Conservation (phyloP, 2,888 invertebrate genomes). For the Lasioglossum morio region DNA sequence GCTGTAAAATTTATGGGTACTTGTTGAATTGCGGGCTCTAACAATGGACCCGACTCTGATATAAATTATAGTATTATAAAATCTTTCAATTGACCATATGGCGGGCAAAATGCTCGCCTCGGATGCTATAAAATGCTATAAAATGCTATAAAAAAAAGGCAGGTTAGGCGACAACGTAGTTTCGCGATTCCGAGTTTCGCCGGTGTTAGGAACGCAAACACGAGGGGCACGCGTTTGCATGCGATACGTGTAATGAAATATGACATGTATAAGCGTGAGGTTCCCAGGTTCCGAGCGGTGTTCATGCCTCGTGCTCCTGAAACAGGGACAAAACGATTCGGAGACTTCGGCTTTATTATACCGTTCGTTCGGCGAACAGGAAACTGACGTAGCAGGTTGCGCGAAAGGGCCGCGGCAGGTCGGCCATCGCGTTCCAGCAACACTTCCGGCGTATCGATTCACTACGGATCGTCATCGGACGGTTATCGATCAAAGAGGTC, state of each 20-base stretch:
- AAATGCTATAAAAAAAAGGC: too few relatives aligned
- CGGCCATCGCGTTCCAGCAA: neutral
- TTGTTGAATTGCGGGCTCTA: too few relatives aligned
- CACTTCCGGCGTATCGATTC: slow-evolving; percentile 40
- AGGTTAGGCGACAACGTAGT: too few relatives aligned
- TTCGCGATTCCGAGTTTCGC: slow-evolving; percentile 13
- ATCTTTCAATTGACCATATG: too few relatives aligned
- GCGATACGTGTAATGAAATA: slow-evolving; percentile 45
- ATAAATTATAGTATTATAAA: too few relatives aligned
- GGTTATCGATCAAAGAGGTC: slow-evolving; percentile 32
- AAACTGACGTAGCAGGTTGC: slow-evolving; percentile 25
- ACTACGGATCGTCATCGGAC: slow-evolving; percentile 9
- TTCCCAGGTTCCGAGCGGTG: neutral
- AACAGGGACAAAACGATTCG: slow-evolving; percentile 33
- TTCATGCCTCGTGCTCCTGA: slow-evolving; percentile 12
- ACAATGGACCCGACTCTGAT: too few relatives aligned
- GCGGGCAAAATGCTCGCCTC: too few relatives aligned
- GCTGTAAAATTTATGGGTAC: too few relatives aligned
- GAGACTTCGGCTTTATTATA: slow-evolving; percentile 23
- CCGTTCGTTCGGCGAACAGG: neutral
- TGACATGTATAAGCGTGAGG: slow-evolving; percentile 6
- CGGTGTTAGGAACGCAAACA: neutral
- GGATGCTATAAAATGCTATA: too few relatives aligned
- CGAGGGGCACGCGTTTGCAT: neutral
- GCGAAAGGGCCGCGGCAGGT: neutral